These are phyloP conservation scores for Microhierax caerulescens DNA, from an alignment of 2,797 vertebrate genomes.

Conservation along the genomic window DNA sequence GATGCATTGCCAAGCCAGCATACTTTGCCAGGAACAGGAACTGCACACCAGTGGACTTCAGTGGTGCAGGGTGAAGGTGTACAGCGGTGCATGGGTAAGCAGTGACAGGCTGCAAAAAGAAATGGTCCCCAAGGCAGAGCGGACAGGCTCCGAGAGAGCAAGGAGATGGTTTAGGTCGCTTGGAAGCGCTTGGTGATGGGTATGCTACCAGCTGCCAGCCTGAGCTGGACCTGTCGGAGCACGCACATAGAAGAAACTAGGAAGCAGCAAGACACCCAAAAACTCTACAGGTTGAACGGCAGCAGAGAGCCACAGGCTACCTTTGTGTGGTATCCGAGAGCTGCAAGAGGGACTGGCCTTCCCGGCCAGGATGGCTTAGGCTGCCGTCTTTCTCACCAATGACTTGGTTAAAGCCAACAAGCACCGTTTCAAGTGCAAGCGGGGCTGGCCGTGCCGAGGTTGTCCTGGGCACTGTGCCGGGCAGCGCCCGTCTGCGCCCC, in stretches of 20 bases:
- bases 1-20: not conserved
- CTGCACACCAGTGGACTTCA: not conserved
- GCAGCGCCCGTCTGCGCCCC: not conserved
- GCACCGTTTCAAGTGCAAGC: not conserved
- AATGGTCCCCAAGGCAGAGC: not conserved
- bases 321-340: not conserved
- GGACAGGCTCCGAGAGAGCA: not conserved
- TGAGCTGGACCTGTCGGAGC: not conserved
- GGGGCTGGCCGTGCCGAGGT: too few species aligned
- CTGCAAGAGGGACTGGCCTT: not conserved
- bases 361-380: not conserved
- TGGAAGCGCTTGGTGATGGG: not conserved
- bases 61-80: not conserved
- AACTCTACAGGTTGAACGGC: accelerated
- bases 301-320: not conserved
- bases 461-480: accelerated
- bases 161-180: not conserved
- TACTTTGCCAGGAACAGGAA: not conserved
- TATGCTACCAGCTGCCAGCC: not conserved
- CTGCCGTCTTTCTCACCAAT: not conserved
- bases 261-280: not conserved
- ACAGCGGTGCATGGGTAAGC: accelerated
- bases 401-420: not conserved
- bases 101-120: not conserved
- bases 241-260: not conserved